Evolutionary conservation across 1,140 invertebrate species (phyloP).

Genomic region (Glomeris maerens): DNA sequence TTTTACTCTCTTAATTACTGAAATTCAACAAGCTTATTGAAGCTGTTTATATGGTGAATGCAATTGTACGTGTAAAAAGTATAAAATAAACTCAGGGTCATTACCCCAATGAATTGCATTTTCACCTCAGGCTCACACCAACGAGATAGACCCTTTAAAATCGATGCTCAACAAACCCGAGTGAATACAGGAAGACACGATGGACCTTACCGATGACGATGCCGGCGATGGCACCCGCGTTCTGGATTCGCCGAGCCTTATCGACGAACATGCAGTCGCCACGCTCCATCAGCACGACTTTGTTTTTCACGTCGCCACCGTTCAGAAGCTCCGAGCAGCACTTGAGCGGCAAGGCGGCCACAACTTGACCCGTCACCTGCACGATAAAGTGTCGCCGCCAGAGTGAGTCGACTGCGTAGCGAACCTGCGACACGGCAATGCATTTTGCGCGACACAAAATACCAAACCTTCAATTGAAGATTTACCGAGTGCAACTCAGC

Average conservation of each 20-base stretch:
- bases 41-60: too few relatives aligned
- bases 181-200: neutral
- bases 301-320: slow-evolving; percentile 43
- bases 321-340: slow-evolving; percentile 55
- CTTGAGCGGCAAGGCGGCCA: slow-evolving; percentile 48
- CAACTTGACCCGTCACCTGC: slow-evolving; percentile 42
- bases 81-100: too few relatives aligned
- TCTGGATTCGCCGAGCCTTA: slow-evolving; percentile 74
- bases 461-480: neutral
- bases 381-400: slow-evolving; percentile 9
- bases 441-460: neutral
- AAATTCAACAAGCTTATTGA: too few relatives aligned
- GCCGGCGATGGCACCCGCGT: slow-evolving; percentile 62
- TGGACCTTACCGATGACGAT: slow-evolving; percentile 53
- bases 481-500: too few relatives aligned
- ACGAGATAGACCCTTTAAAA: neutral
- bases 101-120: too few relatives aligned
- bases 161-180: neutral
- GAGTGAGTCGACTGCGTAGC: neutral
- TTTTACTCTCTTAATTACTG: too few relatives aligned
- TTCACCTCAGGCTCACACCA: too few relatives aligned
- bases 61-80: too few relatives aligned
- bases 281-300: slow-evolving; percentile 68
- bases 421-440: neutral
- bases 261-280: slow-evolving; percentile 93